phyloP scores from a whole-genome alignment of 2,888 invertebrate species.

The Drosophila multiciliata region DNA sequence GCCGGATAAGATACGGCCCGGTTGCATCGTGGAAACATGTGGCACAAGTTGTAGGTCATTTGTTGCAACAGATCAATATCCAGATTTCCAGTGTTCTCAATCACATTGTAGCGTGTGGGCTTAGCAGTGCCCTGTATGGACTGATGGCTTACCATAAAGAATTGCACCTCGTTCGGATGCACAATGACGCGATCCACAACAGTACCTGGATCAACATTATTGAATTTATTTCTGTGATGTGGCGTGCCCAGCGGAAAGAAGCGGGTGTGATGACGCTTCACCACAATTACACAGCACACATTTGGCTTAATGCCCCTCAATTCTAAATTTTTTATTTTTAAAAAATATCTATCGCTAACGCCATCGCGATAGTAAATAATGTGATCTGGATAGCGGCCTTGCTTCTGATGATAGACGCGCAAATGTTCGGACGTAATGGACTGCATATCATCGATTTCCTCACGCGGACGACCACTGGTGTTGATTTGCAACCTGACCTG shows the following conservation, averaged over 20 bases:
- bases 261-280: constrained; percentile 98
- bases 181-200: constrained; percentile 94
- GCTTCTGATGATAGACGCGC: constrained; percentile 86
- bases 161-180: constrained; percentile 94
- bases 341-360: constrained; percentile 94
- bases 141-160: constrained; percentile 91
- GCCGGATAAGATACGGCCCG: constrained; percentile 94
- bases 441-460: constrained; percentile 91
- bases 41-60: constrained; percentile 93
- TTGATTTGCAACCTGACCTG: constrained; percentile 89
- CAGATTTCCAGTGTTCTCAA: constrained; percentile 92
- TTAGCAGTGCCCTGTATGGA: constrained; percentile 93
- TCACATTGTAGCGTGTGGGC: constrained; percentile 93
- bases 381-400: constrained; percentile 83
- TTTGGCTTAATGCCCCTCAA: constrained; percentile 89
- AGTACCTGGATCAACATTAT: constrained; percentile 94
- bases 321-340: constrained; percentile 87
- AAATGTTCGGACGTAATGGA: constrained; percentile 89
- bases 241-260: constrained; percentile 81
- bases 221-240: constrained; percentile 86
- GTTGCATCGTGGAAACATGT: constrained; percentile 93
- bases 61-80: constrained; percentile 91
- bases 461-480: constrained; percentile 87
- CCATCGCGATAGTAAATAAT: constrained; percentile 94
- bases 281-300: constrained; percentile 96